Evolutionary conservation across 2,888 invertebrate genomes (phyloP).

Genomic region (Tenthredo notha): DNA sequence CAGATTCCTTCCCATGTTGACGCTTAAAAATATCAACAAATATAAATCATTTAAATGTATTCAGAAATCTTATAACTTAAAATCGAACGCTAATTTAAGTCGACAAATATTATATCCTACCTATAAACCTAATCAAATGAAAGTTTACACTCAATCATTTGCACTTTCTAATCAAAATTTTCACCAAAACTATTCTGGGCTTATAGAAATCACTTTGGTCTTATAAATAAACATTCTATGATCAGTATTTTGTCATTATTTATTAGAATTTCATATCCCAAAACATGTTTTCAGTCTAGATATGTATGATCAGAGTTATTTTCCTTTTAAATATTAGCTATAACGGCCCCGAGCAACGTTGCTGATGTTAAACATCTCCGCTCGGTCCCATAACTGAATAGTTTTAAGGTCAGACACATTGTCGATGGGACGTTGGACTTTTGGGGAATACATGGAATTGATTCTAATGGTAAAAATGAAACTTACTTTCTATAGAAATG

Average conservation of each 20-base stretch:
- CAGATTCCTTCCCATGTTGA: slow-evolving; percentile 78
- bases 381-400: background rate
- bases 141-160: background rate
- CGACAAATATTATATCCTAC: background rate
- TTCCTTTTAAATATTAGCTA: background rate
- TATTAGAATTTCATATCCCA: background rate
- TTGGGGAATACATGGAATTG: background rate
- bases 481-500: background rate
- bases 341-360: background rate
- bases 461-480: background rate
- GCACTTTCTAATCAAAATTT: background rate
- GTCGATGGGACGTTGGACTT: background rate
- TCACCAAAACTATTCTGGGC: background rate
- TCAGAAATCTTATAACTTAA: background rate
- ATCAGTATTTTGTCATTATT: background rate
- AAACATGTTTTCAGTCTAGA: background rate
- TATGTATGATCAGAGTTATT: background rate
- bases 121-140: background rate
- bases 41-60: background rate
- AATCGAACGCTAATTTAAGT: background rate
- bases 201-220: background rate
- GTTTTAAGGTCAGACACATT: background rate
- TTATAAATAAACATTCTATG: background rate
- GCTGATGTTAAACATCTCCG: background rate
- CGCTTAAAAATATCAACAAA: slow-evolving; percentile 66